Percentiles rank a stretch among this genome's conserved stretches.
phyloP scores from a whole-genome alignment of 2,113 vertebrate species.

The Caretta caretta region DNA sequence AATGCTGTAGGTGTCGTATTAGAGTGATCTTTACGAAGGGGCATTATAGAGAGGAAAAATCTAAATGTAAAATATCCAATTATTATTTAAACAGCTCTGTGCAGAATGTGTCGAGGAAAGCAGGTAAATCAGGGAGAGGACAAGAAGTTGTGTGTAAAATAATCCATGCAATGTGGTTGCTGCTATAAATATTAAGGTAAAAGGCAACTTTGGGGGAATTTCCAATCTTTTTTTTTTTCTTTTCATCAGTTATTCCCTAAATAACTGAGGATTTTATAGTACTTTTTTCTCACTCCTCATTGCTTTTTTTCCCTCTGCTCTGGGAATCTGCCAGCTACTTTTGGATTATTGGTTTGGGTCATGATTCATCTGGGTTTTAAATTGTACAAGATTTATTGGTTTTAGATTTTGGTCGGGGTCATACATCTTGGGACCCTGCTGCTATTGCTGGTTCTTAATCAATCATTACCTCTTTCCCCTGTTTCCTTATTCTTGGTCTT shows the following conservation, averaged over 20 bases:
- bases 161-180: constrained; percentile 56
- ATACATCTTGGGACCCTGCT: constrained; percentile 9
- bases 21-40: neutral
- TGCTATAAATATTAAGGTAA: constrained; percentile 62
- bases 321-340: constrained; percentile 27
- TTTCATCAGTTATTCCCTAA: constrained; percentile 56
- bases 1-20: neutral
- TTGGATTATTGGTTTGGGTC: constrained; percentile 33
- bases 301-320: constrained; percentile 19
- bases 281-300: constrained; percentile 40
- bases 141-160: constrained; percentile 49
- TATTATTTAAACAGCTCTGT: constrained; percentile 54
- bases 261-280: constrained; percentile 46
- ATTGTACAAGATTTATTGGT: neutral
- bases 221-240: constrained; percentile 17
- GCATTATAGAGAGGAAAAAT: constrained; percentile 21
- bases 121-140: constrained; percentile 39
- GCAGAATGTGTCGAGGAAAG: constrained; percentile 53
- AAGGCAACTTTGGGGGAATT: constrained; percentile 55
- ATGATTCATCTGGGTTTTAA: neutral
- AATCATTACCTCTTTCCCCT: too few relatives aligned
- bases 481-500: neutral
- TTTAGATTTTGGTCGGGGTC: constrained; percentile 42
- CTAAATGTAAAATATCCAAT: constrained; percentile 38
- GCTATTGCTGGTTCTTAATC: neutral